These are phyloP conservation scores for Todus mexicanus DNA, from an alignment of 2,797 vertebrate species.

Conservation along the genomic window DNA sequence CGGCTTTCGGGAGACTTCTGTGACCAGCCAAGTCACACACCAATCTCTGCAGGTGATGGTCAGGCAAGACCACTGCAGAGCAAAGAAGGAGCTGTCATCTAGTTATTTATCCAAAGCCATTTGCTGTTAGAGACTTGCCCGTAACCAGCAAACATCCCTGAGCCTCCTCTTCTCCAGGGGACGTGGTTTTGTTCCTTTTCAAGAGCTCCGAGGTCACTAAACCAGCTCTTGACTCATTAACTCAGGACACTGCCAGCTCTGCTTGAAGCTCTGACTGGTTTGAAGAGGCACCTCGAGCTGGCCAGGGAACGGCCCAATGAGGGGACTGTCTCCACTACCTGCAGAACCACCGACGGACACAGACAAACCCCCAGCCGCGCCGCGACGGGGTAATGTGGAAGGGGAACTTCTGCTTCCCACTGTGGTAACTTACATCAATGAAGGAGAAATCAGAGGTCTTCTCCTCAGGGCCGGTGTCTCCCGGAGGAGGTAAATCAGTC, in stretches of 20 bases:
- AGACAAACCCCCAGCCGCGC: fast-evolving
- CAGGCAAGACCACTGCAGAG: background rate
- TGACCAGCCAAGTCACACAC: no score
- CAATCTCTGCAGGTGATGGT: background rate
- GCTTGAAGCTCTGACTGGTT: background rate
- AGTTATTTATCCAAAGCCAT: background rate
- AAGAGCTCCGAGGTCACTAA: background rate
- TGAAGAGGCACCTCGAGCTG: background rate
- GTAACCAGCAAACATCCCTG: background rate
- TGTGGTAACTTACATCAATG: constrained; percentile 60
- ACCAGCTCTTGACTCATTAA: background rate
- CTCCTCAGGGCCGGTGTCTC: background rate
- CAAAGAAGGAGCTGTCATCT: background rate
- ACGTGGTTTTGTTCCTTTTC: background rate
- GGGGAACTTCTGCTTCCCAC: background rate
- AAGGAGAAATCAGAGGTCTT: constrained; percentile 73
- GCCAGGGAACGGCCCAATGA: background rate
- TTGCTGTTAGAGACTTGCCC: background rate
- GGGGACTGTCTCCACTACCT: no score
- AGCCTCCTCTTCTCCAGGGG: background rate
- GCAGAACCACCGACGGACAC: background rate
- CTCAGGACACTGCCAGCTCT: background rate
- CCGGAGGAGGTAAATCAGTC: background rate
- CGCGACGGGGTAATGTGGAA: fast-evolving
- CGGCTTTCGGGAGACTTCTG: background rate